Conservation (phyloP, 2,797 vertebrate species). For the Muraenolepis orangiensis region DNA sequence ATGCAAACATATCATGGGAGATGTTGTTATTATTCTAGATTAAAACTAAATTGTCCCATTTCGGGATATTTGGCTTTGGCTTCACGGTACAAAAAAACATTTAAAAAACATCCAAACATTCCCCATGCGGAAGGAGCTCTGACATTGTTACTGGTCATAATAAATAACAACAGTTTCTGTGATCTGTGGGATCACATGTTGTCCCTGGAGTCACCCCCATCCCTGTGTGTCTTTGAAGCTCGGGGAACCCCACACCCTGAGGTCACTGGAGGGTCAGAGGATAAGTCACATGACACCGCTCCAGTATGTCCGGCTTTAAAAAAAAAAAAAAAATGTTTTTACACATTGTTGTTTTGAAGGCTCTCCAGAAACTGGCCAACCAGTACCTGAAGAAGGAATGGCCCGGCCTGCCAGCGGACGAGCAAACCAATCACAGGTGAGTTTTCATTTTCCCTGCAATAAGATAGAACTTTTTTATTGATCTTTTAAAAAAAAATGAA, state of each 20-base stretch:
- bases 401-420: constrained; percentile 81
- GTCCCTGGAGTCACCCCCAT: not conserved
- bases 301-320: not conserved
- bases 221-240: not conserved
- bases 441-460: not conserved
- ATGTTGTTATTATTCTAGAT: not conserved
- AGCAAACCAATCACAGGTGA: constrained; percentile 85
- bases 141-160: not conserved
- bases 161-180: too few species aligned
- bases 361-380: constrained; percentile 92
- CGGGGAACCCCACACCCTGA: not conserved
- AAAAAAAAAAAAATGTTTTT: too few species aligned
- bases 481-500: too few species aligned
- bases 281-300: constrained; percentile 24
- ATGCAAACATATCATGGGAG: not conserved
- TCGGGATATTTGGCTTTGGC: not conserved
- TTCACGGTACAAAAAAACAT: not conserved
- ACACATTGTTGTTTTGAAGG: constrained; percentile 69
- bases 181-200: not conserved
- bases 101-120: not conserved
- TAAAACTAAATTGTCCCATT: not conserved
- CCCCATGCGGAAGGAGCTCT: not conserved
- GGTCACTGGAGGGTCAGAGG: constrained; percentile 19
- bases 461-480: not conserved
- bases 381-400: constrained; percentile 96